Conservation (phyloP, 2,888 invertebrate genomes). For the Agrenia bidenticulata region DNA sequence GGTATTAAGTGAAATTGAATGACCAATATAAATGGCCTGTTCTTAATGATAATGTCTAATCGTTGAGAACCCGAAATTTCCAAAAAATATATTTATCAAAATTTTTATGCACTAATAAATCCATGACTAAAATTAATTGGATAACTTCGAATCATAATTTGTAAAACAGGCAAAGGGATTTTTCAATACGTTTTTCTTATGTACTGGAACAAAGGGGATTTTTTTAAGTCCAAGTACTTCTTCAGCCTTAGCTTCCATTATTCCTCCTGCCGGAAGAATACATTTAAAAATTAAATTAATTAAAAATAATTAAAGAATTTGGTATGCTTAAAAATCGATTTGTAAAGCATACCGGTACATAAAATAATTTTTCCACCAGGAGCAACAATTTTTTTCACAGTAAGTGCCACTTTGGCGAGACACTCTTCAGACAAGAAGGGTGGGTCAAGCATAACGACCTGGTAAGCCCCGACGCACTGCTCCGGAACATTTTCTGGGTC, state of each 20-base stretch:
- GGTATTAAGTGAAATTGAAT: no score
- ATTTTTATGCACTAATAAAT: no score
- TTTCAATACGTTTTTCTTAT: slow-evolving; percentile 78
- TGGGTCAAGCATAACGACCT: slow-evolving; percentile 88
- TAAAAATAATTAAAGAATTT: not conserved
- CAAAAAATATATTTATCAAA: no score
- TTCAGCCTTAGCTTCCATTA: slow-evolving; percentile 72
- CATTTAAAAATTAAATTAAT: no score
- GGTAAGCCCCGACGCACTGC: slow-evolving; percentile 66
- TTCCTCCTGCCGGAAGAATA: slow-evolving; percentile 62
- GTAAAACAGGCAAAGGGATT: slow-evolving; percentile 91
- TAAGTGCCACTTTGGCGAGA: slow-evolving; percentile 75
- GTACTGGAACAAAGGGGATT: slow-evolving; percentile 74
- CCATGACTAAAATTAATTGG: no score
- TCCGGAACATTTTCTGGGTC: slow-evolving; percentile 68
- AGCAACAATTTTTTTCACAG: slow-evolving; percentile 68
- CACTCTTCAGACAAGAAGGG: slow-evolving; percentile 94
- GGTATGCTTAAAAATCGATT: not conserved
- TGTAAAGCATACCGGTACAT: slow-evolving; percentile 71
- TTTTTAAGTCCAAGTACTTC: slow-evolving; percentile 66
- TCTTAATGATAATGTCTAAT: no score
- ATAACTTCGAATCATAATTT: slow-evolving; percentile 69
- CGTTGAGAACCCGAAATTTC: no score
- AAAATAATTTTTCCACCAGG: slow-evolving; percentile 74
- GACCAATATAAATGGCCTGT: no score